A percentile compares a stretch with the other conserved stretches of the same genome.
phyloP scores from a whole-genome alignment of 2,888 invertebrate genomes.

The Linyphia triangularis region DNA sequence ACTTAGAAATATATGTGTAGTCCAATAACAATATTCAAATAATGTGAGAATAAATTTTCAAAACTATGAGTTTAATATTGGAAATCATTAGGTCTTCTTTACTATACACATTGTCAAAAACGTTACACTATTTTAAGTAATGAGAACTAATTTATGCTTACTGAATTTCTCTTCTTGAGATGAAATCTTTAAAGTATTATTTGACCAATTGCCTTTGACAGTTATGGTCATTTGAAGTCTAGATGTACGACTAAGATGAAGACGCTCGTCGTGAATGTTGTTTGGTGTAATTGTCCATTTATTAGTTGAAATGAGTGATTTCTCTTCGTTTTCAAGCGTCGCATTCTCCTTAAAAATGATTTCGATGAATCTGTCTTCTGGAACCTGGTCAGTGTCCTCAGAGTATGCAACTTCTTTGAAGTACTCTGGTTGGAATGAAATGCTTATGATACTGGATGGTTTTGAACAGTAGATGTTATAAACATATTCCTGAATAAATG shows the following conservation, averaged over 20 bases:
- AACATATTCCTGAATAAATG: not conserved
- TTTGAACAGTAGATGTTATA: not conserved
- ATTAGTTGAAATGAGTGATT: not conserved
- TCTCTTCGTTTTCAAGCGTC: not conserved
- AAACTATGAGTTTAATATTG: no score
- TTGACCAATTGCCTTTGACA: conserved; percentile 17
- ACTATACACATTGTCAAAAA: no score
- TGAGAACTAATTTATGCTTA: no score
- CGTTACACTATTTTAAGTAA: no score
- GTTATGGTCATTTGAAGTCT: not conserved
- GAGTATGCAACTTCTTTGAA: no score
- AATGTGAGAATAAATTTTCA: no score
- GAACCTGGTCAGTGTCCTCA: no score
- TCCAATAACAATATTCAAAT: no score
- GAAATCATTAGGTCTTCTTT: no score
- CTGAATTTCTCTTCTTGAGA: conserved; percentile 37
- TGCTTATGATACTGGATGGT: conserved; percentile 1
- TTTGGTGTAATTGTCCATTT: not conserved
- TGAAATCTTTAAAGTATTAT: not conserved
- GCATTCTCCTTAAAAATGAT: not conserved
- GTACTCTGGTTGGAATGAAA: not conserved
- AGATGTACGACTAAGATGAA: conserved; percentile 25
- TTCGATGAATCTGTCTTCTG: not conserved
- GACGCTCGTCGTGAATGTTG: not conserved
- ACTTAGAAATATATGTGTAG: no score